Evolutionary conservation across 2,113 vertebrate species (phyloP), one percentile per base, ranked within the genome.

Genomic region (Salvelinus sp.): DNA sequence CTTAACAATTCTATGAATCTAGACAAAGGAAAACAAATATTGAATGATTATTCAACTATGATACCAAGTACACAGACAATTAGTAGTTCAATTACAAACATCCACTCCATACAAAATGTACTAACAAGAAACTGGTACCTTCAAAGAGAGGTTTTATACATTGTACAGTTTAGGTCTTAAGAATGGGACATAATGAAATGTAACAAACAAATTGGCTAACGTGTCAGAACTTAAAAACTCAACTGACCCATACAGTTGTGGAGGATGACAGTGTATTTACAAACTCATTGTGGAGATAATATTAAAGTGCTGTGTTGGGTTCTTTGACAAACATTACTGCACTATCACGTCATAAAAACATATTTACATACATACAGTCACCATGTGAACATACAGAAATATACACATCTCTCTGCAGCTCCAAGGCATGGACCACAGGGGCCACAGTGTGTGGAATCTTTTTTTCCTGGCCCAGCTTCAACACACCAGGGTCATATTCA

Each of bases 51-150:
- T 50, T 73, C 4, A 67, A 25, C 25, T 38, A 74, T 69, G 23
- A 68, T 33, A 67, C 48, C 58, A 28, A 73, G n/a, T 64, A 73
- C 27, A 74, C 27, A 14, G 48, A 54, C 22, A 22, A 63, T 9
- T 18, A 78, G 74, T 79, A 70, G 77, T 74, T 30, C 25, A 74
- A 79, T 79, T 79, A 69, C 20, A 44, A 44, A 44, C 38, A 44
- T 9, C 18, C 20, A 60, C 25, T 60, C 50, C 48, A 68, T 70
- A 69, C 48, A 58, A 62, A 74, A 25, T 38, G 4, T 44, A 74
- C 10, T 44, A 73, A 69, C 38, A 20, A 47, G 3, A 25, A 65
- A 48, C 16, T 16, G 6, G 60, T n/a, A 33, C 6, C 33, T 48
- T 25, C n/a, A 74, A 25, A 66, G 30, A 50, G 7, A 62, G 58